Conservation (phyloP, 2,797 vertebrate species). For the Karalla daura region DNA sequence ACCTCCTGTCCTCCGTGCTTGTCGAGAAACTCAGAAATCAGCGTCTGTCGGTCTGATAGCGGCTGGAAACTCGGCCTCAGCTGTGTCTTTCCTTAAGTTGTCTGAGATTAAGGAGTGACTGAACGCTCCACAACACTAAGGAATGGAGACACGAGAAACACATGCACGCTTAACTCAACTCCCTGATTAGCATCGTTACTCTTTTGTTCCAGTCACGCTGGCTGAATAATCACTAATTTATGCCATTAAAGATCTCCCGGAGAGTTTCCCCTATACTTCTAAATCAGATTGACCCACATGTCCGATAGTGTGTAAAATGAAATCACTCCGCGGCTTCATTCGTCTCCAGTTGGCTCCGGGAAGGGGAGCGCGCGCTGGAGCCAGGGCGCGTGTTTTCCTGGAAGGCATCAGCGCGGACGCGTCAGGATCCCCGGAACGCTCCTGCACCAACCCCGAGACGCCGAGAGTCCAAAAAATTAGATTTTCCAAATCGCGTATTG, state of each 20-base stretch:
- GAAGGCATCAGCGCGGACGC: conserved; percentile 41
- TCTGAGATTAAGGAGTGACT: not conserved
- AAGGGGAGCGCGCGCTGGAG: conserved; percentile 39
- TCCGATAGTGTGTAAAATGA: conserved; percentile 73
- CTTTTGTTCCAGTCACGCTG: conserved; percentile 51
- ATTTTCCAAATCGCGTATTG: not conserved
- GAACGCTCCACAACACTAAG: not conserved
- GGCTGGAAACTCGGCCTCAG: not conserved
- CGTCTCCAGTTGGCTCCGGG: conserved; percentile 41
- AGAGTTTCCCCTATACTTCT: conserved; percentile 32
- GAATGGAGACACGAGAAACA: conserved; percentile 9
- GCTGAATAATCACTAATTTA: conserved; percentile 64
- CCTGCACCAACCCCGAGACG: conserved; percentile 10
- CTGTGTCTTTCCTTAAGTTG: not conserved
- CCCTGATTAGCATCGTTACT: conserved; percentile 46
- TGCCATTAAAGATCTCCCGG: conserved; percentile 55
- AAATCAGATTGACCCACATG: conserved; percentile 66
- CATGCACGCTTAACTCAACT: conserved; percentile 29
- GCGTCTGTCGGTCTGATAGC: no score
- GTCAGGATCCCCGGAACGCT: conserved; percentile 37
- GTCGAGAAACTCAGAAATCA: no score
- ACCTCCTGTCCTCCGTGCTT: no score
- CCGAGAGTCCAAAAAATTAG: conserved; percentile 4
- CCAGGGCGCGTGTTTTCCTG: conserved; percentile 42
- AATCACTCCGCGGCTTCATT: conserved; percentile 63